Evolutionary conservation across 2,888 invertebrate species (phyloP).

Genomic region (Pteria penguin): DNA sequence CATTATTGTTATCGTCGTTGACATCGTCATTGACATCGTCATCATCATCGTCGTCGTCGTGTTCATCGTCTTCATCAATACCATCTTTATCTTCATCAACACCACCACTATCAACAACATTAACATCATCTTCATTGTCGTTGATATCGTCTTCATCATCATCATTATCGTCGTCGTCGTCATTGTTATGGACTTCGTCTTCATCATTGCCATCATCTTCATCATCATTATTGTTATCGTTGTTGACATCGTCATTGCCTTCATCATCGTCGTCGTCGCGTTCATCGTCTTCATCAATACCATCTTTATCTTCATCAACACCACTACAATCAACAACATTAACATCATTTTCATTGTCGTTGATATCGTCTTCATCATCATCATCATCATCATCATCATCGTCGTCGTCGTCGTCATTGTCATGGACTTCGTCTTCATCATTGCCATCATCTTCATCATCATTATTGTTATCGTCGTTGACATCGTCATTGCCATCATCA

Average conservation of each 20-base stretch:
- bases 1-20: too few species aligned
- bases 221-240: constrained; percentile 2
- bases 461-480: neutral
- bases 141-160: too few species aligned
- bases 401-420: neutral
- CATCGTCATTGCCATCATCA: neutral
- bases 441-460: neutral
- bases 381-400: constrained; percentile 17
- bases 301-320: constrained; percentile 5
- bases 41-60: too few species aligned
- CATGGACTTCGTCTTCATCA: neutral
- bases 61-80: too few species aligned
- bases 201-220: constrained; percentile 5
- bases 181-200: too few species aligned
- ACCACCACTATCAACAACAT: too few species aligned
- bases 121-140: too few species aligned
- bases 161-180: too few species aligned
- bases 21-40: too few species aligned
- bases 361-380: too few species aligned
- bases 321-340: neutral
- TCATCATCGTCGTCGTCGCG: neutral
- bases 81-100: too few species aligned
- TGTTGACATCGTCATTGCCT: neutral
- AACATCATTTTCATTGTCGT: neutral
- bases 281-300: neutral